Conservation (phyloP, 1,140 invertebrate species). For the Riptortus pedestris region DNA sequence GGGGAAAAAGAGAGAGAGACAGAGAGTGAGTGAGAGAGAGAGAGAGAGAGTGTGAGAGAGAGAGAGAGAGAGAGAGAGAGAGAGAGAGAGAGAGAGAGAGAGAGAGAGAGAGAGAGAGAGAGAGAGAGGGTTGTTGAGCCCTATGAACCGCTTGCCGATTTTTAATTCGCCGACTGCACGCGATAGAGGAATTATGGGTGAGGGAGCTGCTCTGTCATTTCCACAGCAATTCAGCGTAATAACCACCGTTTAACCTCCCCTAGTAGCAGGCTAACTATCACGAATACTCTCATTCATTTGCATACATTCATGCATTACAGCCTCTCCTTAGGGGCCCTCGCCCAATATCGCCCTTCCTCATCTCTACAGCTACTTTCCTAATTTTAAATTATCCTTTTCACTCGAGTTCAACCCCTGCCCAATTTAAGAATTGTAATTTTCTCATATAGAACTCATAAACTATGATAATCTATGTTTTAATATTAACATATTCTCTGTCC, state of each 20-base stretch:
- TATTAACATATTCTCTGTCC: too few relatives aligned
- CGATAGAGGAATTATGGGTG: slow-evolving; percentile 4
- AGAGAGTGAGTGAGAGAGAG: slow-evolving; percentile 3
- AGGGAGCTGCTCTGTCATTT: slow-evolving; percentile 7
- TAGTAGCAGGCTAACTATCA: too few relatives aligned
- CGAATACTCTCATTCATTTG: neutral
- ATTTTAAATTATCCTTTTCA: too few relatives aligned
- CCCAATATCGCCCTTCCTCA: neutral
- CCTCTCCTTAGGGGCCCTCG: neutral
- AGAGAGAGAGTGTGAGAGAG: neutral
- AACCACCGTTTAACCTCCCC: neutral
- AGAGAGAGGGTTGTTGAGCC: neutral
- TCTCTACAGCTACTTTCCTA: too few relatives aligned
- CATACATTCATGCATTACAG: neutral
- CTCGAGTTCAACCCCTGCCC: too few relatives aligned
- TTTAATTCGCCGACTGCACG: neutral
- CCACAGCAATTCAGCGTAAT: neutral
- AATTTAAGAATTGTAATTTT: too few relatives aligned
- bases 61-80: slow-evolving; percentile 6
- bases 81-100: slow-evolving; percentile 11
- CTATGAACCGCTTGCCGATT: neutral
- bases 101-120: slow-evolving; percentile 11
- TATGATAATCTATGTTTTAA: too few relatives aligned
- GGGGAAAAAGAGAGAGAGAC: neutral
- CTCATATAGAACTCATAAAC: too few relatives aligned